Evolutionary conservation across 2,888 invertebrate genomes (phyloP).

Genomic region (Pseudococcus viburni): DNA sequence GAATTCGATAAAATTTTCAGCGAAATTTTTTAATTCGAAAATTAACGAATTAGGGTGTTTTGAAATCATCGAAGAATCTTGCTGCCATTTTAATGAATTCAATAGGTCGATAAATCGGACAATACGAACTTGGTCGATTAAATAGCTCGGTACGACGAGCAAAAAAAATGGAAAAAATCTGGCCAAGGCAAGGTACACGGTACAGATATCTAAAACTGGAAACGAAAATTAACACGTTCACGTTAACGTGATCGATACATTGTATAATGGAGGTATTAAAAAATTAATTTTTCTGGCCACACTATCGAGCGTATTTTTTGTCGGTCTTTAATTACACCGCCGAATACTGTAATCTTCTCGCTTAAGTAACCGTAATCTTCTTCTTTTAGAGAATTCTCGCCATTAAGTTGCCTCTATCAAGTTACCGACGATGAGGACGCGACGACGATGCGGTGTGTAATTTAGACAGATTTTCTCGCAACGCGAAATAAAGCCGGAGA

Average conservation of each 20-base stretch:
- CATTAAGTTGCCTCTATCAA: constrained; percentile 14
- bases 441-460: neutral
- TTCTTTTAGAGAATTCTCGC: constrained; percentile 20
- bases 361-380: constrained; percentile 39
- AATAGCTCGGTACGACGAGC: neutral
- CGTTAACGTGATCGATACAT: constrained; percentile 29
- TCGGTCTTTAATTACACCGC: constrained; percentile 30
- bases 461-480: constrained; percentile 11
- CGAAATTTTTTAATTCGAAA: neutral
- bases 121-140: neutral
- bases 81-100: neutral
- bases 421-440: neutral
- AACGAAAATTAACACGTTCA: constrained; percentile 34
- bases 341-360: constrained; percentile 34
- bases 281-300: constrained; percentile 22
- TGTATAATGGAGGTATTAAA: constrained; percentile 23
- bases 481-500: neutral
- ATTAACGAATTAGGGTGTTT: no score
- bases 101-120: neutral
- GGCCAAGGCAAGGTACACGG: neutral
- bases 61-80: no score
- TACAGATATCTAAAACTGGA: neutral
- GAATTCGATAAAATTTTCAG: neutral
- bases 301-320: constrained; percentile 20
- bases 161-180: neutral